A percentile compares a stretch with the other conserved stretches of the same genome.
These are phyloP conservation scores for Nomada ruficornis DNA, from an alignment of 2,888 invertebrate species.

Conservation along the genomic window DNA sequence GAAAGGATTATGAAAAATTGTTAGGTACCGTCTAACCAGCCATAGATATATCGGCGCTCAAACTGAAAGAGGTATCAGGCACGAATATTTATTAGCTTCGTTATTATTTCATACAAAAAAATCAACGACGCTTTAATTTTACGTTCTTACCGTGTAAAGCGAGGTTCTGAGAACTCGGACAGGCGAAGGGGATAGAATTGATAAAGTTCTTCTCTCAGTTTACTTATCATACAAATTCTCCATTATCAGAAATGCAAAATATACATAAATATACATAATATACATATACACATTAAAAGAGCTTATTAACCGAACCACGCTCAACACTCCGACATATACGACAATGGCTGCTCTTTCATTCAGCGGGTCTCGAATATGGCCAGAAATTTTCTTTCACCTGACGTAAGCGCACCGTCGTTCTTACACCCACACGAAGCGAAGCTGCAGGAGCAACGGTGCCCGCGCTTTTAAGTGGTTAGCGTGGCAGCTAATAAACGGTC, in stretches of 20 bases:
- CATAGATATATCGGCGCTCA: conserved; percentile 51
- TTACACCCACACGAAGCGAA: background rate
- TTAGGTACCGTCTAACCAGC: conserved; percentile 60
- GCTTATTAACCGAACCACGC: too few relatives aligned
- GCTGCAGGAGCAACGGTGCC: background rate
- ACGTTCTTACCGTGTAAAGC: conserved; percentile 40
- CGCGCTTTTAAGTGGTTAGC: conserved; percentile 55
- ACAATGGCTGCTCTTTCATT: background rate
- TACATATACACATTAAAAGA: too few relatives aligned
- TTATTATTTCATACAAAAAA: conserved; percentile 51
- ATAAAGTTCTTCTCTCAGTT: too few relatives aligned
- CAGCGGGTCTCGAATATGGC: background rate
- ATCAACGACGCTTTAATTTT: conserved; percentile 27
- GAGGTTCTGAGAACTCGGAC: too few relatives aligned
- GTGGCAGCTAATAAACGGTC: conserved; percentile 54
- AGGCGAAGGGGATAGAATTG: too few relatives aligned
- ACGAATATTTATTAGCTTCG: conserved; percentile 54
- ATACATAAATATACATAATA: too few relatives aligned
- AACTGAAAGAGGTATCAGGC: conserved; percentile 54
- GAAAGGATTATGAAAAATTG: conserved; percentile 56
- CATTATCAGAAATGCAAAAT: background rate
- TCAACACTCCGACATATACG: too few relatives aligned
- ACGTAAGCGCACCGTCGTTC: background rate
- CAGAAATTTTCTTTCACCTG: background rate
- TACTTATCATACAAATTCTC: background rate